Evolutionary conservation across 2,797 vertebrate species (phyloP).

Genomic region (Chromis chromis): DNA sequence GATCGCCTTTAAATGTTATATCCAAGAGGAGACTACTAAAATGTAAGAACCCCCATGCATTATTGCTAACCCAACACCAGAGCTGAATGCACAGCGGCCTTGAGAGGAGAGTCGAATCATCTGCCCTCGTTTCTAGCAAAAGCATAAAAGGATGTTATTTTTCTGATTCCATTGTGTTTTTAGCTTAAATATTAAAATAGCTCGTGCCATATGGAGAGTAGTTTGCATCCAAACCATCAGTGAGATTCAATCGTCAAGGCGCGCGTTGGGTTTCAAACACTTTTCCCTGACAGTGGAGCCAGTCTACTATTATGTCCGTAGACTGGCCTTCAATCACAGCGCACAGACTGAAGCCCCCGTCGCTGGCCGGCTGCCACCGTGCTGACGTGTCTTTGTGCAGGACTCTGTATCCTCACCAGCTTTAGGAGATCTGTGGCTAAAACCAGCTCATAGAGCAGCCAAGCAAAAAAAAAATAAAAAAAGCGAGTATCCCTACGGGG

Average conservation of each 20-base stretch:
- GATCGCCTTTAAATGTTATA: conserved; percentile 6
- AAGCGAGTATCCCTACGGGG: conserved; percentile 15
- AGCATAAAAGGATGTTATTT: background rate
- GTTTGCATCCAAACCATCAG: conserved; percentile 40
- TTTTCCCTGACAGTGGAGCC: conserved; percentile 23
- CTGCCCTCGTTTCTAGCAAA: background rate
- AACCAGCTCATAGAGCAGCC: conserved; percentile 20
- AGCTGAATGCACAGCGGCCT: background rate
- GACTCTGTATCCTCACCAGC: conserved; percentile 32
- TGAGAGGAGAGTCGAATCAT: conserved; percentile 7
- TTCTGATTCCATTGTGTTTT: conserved; percentile 2
- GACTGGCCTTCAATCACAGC: conserved; percentile 52
- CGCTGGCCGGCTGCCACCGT: conserved; percentile 17
- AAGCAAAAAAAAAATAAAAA: conserved; percentile 15
- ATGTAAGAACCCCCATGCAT: conserved; percentile 3
- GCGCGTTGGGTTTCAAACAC: conserved; percentile 36
- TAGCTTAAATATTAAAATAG: conserved; percentile 45
- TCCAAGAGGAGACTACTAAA: conserved; percentile 3
- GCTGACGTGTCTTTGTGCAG: conserved; percentile 44
- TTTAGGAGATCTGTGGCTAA: conserved; percentile 40
- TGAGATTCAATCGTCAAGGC: conserved; percentile 37
- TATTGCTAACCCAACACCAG: background rate
- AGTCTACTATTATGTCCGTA: conserved; percentile 11
- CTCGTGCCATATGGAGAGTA: conserved; percentile 37
- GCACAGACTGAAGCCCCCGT: conserved; percentile 25